Base-by-base conservation (phyloP, 1,140 invertebrate species). In the Pseudomyrmex flavicornis region DNA sequence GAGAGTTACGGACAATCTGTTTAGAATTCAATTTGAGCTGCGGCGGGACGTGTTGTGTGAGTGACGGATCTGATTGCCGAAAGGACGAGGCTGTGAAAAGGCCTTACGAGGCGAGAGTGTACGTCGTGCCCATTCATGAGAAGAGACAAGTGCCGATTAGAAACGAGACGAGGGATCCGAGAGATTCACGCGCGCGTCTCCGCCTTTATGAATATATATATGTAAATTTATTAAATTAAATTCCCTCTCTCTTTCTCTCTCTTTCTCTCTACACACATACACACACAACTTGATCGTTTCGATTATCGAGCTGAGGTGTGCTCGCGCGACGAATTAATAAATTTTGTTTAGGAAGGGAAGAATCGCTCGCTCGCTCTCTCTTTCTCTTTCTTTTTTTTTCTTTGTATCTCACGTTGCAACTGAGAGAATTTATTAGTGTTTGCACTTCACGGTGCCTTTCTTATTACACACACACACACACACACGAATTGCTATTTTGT, bases 31-130 rank as follows among this genome's bases (percentile, higher is more conserved):
- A 35, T 35, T 35, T 35, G 35, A 35, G 35, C 35, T 5, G 4
- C 35, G 35, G 5, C 20, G n/a, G n/a, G 17, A 44, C 4, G 54
- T 35, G 50, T 77, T 65, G 50, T 12, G 52, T 63, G 54, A 80
- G 13, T 15, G 12, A 10, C 35, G 65, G 48, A 10, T 10, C 54
- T 44, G 48, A 44, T 22, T 26, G 59, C 54, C 74, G 44, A 80
- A 59, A 80, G 54, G 76, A 72, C 48, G 66, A 50, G 76, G 76
- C 22, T 72, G 65, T 80, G 68, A 70, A 80, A 72, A 80, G 52
- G 20, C 15, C 20, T 20, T 22, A 80, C 65, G 46, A 76, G 56
- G 56, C 54, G 54, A 70, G 76, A 17, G 54, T 59, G 65, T 59
- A 15, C 26, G 10, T 59, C 76, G 54, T 66, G 54, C 46, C 54